These are phyloP conservation scores for Megaustenia siamemsis DNA, from an alignment of 2,888 invertebrate genomes.

Conservation along the genomic window DNA sequence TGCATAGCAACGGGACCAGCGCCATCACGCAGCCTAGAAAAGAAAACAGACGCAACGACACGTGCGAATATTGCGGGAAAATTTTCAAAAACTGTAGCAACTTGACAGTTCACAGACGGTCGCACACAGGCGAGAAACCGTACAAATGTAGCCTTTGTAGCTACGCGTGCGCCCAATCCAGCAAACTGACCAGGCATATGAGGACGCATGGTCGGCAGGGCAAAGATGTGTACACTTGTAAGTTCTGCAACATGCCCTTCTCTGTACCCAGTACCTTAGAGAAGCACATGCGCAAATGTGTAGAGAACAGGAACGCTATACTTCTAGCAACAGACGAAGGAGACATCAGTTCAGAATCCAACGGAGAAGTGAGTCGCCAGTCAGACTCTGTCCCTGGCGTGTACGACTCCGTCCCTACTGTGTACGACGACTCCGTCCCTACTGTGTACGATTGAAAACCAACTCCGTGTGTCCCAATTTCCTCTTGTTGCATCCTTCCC, in stretches of 20 bases:
- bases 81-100: conserved; percentile 95
- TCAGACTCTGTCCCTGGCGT: conserved; percentile 42
- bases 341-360: conserved; percentile 57
- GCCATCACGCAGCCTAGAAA: conserved; percentile 60
- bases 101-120: conserved; percentile 80
- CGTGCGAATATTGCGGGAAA: conserved; percentile 82
- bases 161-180: conserved; percentile 99
- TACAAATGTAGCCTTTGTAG: conserved; percentile 99
- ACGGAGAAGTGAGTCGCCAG: conserved; percentile 59
- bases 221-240: conserved; percentile 98
- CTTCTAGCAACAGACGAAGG: conserved; percentile 59
- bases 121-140: conserved; percentile 93
- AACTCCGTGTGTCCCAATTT: neutral
- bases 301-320: conserved; percentile 82
- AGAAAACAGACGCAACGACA: conserved; percentile 77
- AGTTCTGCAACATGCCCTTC: conserved; percentile 99
- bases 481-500: conserved; percentile 24
- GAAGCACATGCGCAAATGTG: conserved; percentile 99
- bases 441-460: no score
- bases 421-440: neutral
- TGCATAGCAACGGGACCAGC: conserved; percentile 57
- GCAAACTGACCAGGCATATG: conserved; percentile 99
- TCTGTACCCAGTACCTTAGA: conserved; percentile 99
- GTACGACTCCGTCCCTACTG: no score
- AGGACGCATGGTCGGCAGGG: conserved; percentile 98